Conservation (phyloP, 2,797 vertebrate genomes). For the Leptatherina wallacei region DNA sequence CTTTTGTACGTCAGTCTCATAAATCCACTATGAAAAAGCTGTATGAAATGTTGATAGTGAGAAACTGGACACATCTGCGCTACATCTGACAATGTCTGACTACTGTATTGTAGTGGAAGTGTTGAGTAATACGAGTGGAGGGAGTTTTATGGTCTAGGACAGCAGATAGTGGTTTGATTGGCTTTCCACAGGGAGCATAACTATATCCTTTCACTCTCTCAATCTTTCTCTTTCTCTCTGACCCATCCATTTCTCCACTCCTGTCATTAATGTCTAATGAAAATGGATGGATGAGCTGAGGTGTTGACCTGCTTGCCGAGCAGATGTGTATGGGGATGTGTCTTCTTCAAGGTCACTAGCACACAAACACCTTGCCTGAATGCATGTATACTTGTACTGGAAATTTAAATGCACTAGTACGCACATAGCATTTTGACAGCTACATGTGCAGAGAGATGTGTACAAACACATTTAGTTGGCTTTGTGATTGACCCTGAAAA, state of each 20-base stretch:
- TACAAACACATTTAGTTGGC: conserved; percentile 6
- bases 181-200: conserved; percentile 54
- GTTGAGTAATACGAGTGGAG: conserved; percentile 65
- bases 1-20: conserved; percentile 23
- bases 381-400: conserved; percentile 4
- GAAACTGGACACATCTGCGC: conserved; percentile 26
- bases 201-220: conserved; percentile 57
- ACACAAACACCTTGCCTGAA: conserved; percentile 11
- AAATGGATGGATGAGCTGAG: conserved; percentile 68
- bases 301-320: conserved; percentile 65
- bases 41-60: conserved; percentile 37
- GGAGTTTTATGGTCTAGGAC: conserved; percentile 58
- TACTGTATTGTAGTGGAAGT: conserved; percentile 42
- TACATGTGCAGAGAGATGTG: neutral
- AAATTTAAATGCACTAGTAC: neutral
- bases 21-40: conserved; percentile 10
- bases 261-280: conserved; percentile 70
- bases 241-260: conserved; percentile 33
- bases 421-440: neutral
- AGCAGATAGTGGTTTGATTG: conserved; percentile 59
- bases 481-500: conserved; percentile 30
- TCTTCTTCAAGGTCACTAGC: conserved; percentile 40
- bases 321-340: conserved; percentile 39
- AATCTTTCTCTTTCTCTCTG: conserved; percentile 30
- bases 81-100: conserved; percentile 34